A percentile compares a stretch with the other conserved stretches of the same genome.
Evolutionary conservation across 2,888 invertebrate genomes (phyloP).

Genomic region (Ptilodon capucinus): DNA sequence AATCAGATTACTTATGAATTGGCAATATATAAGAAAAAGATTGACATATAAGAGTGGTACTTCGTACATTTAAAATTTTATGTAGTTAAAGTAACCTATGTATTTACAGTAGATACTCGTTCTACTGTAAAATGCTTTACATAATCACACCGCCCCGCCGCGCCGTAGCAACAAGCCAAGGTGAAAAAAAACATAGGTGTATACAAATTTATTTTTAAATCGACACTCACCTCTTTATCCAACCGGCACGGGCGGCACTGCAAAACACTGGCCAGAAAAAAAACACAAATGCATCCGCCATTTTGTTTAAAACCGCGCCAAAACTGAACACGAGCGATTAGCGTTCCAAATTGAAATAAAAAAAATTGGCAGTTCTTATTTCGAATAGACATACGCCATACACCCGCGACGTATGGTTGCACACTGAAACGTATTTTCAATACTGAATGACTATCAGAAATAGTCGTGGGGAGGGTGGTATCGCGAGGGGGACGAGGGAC

Average conservation of each 20-base stretch:
- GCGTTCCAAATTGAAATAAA: constrained; percentile 24
- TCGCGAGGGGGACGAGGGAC: background rate
- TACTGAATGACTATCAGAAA: constrained; percentile 72
- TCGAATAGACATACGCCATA: constrained; percentile 10
- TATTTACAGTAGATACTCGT: background rate
- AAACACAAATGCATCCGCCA: constrained; percentile 25
- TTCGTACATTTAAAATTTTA: too few species aligned
- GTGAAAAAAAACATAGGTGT: constrained; percentile 7
- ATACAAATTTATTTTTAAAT: constrained; percentile 30
- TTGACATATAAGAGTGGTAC: too few species aligned
- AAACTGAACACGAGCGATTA: constrained; percentile 21
- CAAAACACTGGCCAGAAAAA: constrained; percentile 14
- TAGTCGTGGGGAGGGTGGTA: constrained; percentile 67
- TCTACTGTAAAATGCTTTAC: background rate
- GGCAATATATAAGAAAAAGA: too few species aligned
- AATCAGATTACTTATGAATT: too few species aligned
- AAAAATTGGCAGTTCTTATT: constrained; percentile 7
- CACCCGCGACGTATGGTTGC: constrained; percentile 19
- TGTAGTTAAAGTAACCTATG: too few species aligned
- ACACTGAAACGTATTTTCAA: constrained; percentile 56
- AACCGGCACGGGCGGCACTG: constrained; percentile 24
- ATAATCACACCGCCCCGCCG: too few species aligned
- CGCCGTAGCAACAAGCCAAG: background rate
- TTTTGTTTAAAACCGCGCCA: constrained; percentile 26
- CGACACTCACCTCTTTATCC: constrained; percentile 28